Conservation (phyloP, 2,113 vertebrate genomes). For the Pelobates fuscus region DNA sequence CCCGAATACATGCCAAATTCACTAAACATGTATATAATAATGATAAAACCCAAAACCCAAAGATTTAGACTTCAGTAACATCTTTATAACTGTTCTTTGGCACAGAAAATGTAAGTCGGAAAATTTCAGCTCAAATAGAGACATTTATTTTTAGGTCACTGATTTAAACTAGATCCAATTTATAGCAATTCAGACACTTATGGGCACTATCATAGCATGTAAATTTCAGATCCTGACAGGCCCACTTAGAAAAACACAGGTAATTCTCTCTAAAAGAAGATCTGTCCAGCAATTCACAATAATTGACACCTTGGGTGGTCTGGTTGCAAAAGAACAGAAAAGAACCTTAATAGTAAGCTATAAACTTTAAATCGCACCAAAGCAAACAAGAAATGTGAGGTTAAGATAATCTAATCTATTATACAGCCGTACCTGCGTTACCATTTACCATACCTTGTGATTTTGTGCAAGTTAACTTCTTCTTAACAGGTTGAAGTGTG, state of each 20-base stretch:
- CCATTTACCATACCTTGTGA: too few relatives aligned
- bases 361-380: background rate
- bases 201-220: conserved; percentile 27
- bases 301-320: conserved; percentile 36
- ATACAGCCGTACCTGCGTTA: too few relatives aligned
- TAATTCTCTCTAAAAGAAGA: background rate
- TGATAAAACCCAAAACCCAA: too few relatives aligned
- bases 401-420: background rate
- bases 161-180: conserved; percentile 22
- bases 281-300: conserved; percentile 10
- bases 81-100: too few relatives aligned
- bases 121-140: conserved; percentile 1
- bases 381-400: background rate
- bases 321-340: background rate
- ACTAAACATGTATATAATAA: too few relatives aligned
- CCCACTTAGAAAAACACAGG: background rate
- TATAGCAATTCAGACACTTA: conserved; percentile 30
- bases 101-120: too few relatives aligned
- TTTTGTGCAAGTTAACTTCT: too few relatives aligned
- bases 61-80: too few relatives aligned
- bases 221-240: conserved; percentile 15
- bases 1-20: too few relatives aligned
- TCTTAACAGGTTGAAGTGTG: too few relatives aligned
- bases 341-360: background rate
- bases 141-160: conserved; percentile 27